Percentiles rank a stretch among this genome's conserved stretches.
These are phyloP conservation scores for Poicephalus gulielmi DNA, from an alignment of 2,113 vertebrate genomes.

Conservation along the genomic window DNA sequence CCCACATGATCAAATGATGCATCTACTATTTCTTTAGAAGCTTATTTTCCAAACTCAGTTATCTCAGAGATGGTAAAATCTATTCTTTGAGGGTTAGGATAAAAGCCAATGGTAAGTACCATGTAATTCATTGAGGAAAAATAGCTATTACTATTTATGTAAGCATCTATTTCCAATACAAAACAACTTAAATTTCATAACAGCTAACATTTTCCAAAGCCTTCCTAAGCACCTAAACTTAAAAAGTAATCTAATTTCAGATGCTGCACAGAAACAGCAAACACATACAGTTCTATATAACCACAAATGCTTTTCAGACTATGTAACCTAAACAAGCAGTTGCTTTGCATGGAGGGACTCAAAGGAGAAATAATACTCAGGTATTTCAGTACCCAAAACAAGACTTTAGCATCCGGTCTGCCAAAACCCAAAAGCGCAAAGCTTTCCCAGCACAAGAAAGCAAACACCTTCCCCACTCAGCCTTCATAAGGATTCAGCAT, in stretches of 20 bases:
- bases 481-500: background rate
- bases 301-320: background rate
- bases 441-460: background rate
- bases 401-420: background rate
- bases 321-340: background rate
- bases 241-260: background rate
- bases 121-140: conserved; percentile 23
- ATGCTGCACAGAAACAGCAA: background rate
- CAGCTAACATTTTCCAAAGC: background rate
- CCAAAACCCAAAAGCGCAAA: background rate
- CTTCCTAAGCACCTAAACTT: background rate
- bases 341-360: background rate
- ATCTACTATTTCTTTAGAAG: background rate
- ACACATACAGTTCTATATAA: background rate
- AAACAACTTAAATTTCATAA: background rate
- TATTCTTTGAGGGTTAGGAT: conserved; percentile 23
- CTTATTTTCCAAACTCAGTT: conserved; percentile 30
- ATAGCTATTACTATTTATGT: conserved; percentile 22
- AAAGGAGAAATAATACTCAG: background rate
- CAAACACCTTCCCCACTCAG: fast-evolving
- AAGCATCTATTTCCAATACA: background rate
- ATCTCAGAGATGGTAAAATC: conserved; percentile 30
- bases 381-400: background rate
- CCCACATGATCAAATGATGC: background rate
- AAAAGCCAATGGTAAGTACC: background rate